Conservation (phyloP, 2,797 vertebrate species). For the Nyctibius grandis region DNA sequence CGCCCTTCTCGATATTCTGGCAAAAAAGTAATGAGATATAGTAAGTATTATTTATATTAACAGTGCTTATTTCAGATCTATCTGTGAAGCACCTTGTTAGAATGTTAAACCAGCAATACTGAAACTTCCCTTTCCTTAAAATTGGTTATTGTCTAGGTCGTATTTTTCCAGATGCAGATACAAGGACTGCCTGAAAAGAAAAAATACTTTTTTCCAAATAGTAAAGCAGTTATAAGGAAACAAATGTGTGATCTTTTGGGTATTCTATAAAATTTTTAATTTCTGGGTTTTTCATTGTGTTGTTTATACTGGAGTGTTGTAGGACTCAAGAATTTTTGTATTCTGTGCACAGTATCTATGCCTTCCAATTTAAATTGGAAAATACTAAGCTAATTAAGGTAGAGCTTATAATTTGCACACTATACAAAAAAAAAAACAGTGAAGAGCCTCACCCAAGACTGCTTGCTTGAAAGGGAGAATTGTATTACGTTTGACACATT, state of each 20-base stretch:
- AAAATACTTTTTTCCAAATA: not conserved
- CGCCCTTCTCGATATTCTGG: conserved; percentile 82
- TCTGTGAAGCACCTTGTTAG: not conserved
- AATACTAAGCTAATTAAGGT: not conserved
- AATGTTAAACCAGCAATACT: not conserved
- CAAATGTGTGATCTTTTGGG: not conserved
- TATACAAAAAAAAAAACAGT: not conserved
- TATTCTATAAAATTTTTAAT: not conserved
- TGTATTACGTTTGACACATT: not conserved
- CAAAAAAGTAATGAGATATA: conserved; percentile 79
- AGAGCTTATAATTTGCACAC: not conserved
- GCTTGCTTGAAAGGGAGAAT: not conserved
- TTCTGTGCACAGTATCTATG: not conserved
- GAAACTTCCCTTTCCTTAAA: not conserved
- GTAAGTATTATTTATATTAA: conserved; percentile 71
- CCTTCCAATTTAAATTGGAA: not conserved
- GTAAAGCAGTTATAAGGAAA: not conserved
- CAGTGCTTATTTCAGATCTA: not conserved
- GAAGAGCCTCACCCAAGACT: not conserved
- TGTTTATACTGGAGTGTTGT: not conserved
- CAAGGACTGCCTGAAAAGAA: not conserved
- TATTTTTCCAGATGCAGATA: not conserved
- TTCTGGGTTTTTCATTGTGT: not conserved
- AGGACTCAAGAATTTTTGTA: not conserved
- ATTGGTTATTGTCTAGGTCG: not conserved